Conservation (phyloP, 2,888 invertebrate genomes). For the Drosophila flavopinicola region DNA sequence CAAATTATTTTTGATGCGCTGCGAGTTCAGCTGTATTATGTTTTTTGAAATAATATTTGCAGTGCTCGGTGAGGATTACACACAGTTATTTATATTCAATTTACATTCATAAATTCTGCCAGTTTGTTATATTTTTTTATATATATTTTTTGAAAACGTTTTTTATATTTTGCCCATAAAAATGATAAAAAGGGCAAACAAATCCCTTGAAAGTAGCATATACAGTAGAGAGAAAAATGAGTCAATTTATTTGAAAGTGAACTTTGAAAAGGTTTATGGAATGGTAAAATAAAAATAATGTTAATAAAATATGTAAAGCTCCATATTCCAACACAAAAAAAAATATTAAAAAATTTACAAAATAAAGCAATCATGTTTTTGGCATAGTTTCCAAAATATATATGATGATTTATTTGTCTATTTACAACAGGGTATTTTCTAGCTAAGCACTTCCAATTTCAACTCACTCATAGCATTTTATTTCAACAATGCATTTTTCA, state of each 20-base stretch:
- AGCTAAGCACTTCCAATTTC: neutral
- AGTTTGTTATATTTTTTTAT: conserved; percentile 10
- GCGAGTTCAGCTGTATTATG: neutral
- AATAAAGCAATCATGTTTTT: neutral
- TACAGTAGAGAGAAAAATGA: neutral
- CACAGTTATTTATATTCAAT: conserved; percentile 49
- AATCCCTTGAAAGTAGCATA: neutral
- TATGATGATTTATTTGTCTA: neutral
- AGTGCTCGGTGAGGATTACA: conserved; percentile 14
- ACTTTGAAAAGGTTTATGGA: neutral
- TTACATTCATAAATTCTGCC: conserved; percentile 32
- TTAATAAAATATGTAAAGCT: neutral
- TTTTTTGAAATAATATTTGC: conserved; percentile 8
- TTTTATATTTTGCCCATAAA: neutral
- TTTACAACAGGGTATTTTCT: neutral
- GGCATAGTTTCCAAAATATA: too few species aligned
- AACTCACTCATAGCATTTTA: neutral
- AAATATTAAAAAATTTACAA: too few species aligned
- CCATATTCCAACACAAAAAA: too few species aligned
- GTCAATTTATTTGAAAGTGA: neutral
- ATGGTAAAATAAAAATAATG: neutral
- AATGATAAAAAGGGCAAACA: neutral
- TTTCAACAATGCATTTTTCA: neutral
- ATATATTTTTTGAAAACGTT: neutral
- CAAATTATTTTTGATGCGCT: neutral